Base-by-base conservation (phyloP, 2,113 vertebrate species). In the Psammodynastes pulverulentus region DNA sequence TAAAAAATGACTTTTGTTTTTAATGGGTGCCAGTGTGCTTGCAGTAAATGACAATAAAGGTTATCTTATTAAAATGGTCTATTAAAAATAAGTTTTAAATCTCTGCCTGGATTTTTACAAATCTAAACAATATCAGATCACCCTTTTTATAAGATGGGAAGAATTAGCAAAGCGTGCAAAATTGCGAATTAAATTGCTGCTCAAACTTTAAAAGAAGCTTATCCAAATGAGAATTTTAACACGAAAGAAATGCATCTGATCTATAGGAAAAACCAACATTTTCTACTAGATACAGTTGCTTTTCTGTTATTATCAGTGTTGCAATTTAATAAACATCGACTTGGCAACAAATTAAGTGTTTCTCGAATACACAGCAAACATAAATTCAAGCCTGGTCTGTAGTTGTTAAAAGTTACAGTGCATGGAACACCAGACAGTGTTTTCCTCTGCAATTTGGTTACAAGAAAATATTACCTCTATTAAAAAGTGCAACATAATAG, bases 291-390 rank as follows among this genome's bases (percentile, higher is more conserved):
- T 89, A 89, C 56, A 93, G 90, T 93, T 91, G 93, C 95, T 95
- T 48, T 95, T 91, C 86, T 92, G 87, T 45, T 91, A 94, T 94
- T 93, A 89, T 94, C 92, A 93, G 92, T 87, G 88, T 53, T 93
- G 39, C 1, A 24, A 94, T 46, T 95, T 94, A 95, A 95, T 86
- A 94, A 94, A 94, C 79, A 95, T 90, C 93, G 96, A 93, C 88
- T 87, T 86, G 58, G 91, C 46, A 84, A 92, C 91, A 43, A 87
- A 62, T 79, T 94, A 86, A 85, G 87, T 90, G 88, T 94, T 96
- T 95, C 9, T 88, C 90, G 67, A 92, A 93, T 88, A 92, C 91
- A 95, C 1, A n/a, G 72, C 12, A 6, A 95, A 72, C 94, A 94
- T 92, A 26, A 52, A 79, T 54, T 48, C 43, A 91, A 93, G 46